phyloP scores from a whole-genome alignment of 2,888 invertebrate genomes.

The Nymphalis polychloros region DNA sequence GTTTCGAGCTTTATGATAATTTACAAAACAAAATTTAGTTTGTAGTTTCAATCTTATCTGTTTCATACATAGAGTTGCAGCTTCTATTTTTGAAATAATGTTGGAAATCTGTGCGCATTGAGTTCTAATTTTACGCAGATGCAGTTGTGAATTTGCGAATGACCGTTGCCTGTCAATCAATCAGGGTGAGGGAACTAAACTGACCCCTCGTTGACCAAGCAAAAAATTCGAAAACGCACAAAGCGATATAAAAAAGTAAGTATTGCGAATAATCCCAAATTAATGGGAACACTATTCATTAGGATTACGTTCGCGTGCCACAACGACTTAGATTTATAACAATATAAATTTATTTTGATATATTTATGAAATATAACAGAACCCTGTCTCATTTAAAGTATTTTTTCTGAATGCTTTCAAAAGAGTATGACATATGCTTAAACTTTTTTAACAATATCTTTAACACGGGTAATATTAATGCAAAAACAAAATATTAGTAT shows the following conservation, averaged over 20 bases:
- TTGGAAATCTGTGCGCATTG: neutral
- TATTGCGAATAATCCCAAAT: slow-evolving; percentile 63
- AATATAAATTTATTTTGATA: neutral
- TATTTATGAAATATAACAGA: neutral
- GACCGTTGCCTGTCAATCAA: slow-evolving; percentile 79
- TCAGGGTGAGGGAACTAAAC: slow-evolving; percentile 64
- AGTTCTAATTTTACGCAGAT: slow-evolving; percentile 28
- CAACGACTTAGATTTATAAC: neutral
- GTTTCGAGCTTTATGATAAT: no score
- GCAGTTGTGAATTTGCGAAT: slow-evolving; percentile 58
- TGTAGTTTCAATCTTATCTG: no score
- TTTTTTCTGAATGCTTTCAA: no score
- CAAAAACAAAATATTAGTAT: no score
- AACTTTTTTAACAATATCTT: no score
- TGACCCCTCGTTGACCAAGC: slow-evolving; percentile 79
- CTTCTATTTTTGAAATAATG: no score
- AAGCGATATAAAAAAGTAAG: slow-evolving; percentile 55
- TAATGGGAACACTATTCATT: slow-evolving; percentile 61
- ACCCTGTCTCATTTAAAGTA: no score
- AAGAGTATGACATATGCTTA: no score
- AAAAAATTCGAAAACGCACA: slow-evolving; percentile 61
- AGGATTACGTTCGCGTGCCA: slow-evolving; percentile 48
- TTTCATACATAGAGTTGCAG: no score
- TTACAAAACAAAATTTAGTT: no score
- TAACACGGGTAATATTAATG: no score